Conservation (phyloP, 2,113 vertebrate species). For the Pteruthius melanotis region DNA sequence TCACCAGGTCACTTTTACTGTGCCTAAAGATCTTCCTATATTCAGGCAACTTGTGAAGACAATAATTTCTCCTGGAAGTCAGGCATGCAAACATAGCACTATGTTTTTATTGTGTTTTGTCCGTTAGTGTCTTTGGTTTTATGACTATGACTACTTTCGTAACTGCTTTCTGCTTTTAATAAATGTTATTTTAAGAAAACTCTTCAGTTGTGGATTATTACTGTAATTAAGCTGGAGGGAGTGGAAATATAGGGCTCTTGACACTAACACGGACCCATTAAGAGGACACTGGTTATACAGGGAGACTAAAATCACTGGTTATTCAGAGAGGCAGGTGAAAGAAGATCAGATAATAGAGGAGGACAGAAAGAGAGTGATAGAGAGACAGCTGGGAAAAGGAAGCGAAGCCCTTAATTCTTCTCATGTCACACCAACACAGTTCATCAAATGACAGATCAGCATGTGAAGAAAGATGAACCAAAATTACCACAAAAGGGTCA, state of each 20-base stretch:
- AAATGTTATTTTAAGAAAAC: background rate
- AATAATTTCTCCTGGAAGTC: background rate
- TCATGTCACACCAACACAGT: accelerated
- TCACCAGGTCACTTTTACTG: background rate
- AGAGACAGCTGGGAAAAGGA: background rate
- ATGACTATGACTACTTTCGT: background rate
- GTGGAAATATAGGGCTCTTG: background rate
- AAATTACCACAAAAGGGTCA: background rate
- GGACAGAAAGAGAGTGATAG: background rate
- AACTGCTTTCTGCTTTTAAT: background rate
- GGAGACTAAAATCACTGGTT: background rate
- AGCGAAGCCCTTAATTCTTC: background rate
- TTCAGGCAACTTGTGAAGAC: background rate
- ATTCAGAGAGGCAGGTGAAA: background rate
- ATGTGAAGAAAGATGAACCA: background rate
- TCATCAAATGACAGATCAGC: background rate
- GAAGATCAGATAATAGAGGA: background rate
- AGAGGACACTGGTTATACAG: background rate
- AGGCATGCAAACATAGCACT: background rate
- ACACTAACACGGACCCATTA: background rate
- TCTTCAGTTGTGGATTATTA: background rate
- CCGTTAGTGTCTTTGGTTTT: background rate
- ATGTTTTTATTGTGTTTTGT: background rate
- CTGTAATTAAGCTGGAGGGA: background rate
- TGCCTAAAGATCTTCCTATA: background rate